Base-by-base conservation (phyloP, 30 jellyfish, hydroid and myxozoan genomes). In the Catostylus mosaicus region DNA sequence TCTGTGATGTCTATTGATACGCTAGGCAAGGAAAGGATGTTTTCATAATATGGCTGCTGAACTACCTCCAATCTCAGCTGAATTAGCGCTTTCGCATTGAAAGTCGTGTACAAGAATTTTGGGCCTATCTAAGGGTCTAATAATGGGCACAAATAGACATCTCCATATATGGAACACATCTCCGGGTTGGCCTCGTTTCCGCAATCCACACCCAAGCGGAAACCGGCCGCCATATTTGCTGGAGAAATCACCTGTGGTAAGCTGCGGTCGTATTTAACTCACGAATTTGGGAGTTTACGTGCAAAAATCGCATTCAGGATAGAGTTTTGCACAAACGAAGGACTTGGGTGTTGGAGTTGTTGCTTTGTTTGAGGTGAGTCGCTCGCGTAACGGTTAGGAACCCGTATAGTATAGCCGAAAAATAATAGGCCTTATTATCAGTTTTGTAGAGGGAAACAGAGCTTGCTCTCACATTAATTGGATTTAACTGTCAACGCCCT, bases 151-250 rank as follows among this genome's bases (percentile, higher is more conserved):
- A 48, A 48, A 48, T 48, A 48, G 63, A 16, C 20, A 50, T 52
- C 47, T 33, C 90, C 90, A 80, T 63, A 80, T 80, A 47, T 30
- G 90, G 90, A 63, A 20, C 37, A 34, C 5, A 68, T 50, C 32
- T 22, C 6, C 30, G 59, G 63, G 57, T 59, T 29, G 59, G 83
- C 90, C 90, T 80, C 90, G 61, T 47, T 80, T 80, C 73, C 77
- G 63, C 60, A 36, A 32, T 47, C 90, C 90, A 62, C 90, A 67
- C 90, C 90, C 90, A 80, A 80, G 78, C 90, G 90, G 90, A 80
- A 80, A 72, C 84, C 77, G 52, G 32, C 76, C 69, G 84, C 83
- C 84, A 67, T 65, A 56, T 80, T 80, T 52, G 59, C 84, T n/a
- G 16, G 40, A 51, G 30, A 33, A 51, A 45, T 31, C 48, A 24